Base-by-base conservation (phyloP, 92 coral and sea anemone species). In the Zoanthus sansibaricus region DNA sequence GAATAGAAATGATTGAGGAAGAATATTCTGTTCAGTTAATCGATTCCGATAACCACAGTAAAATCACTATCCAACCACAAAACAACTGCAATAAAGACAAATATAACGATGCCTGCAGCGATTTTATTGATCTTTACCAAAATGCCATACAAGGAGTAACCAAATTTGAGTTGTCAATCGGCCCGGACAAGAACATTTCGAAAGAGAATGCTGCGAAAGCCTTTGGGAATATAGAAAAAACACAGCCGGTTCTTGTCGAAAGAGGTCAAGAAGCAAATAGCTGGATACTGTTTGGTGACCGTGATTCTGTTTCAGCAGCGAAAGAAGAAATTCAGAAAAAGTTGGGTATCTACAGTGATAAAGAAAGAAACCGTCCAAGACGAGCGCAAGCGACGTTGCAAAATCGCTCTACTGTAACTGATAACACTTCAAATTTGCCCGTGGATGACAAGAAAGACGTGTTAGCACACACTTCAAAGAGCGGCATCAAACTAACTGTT, bases 231-330 rank as follows among this genome's bases (percentile, higher is more conserved):
- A 46, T 77, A 4, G 64, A 61, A 31, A 6, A 47, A n/a, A 0
- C 0, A 5, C 59, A 77, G 32, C 91, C 92, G 1, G 92, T 93
- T 12, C 37, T 93, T 3, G 16, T 93, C 21, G 78, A 87, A 30
- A 32, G 14, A 13, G 55, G 70, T 25, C 78, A 87, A 44, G 83
- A 74, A 9, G n/a, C 55, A 48, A 86, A 77, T 17, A 49, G 76
- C 1, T 77, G 56, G 71, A 20, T 76, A 12, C 77, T 93, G 45
- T 93, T 83, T 72, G 93, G 95, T 7, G 91, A 93, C 70, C 78
- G 51, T 12, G 77, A 61, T 52, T 48, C 66, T 1, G 91, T 82
- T 17, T 14, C 74, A 11, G 77, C 46, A 6, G 91, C 87, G 44
- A 56, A 48, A 30, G 70, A 71, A 52, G 17, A 12, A 30, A 3